phyloP scores from a whole-genome alignment of 2,888 invertebrate genomes.

The Parthenolecanium corni region DNA sequence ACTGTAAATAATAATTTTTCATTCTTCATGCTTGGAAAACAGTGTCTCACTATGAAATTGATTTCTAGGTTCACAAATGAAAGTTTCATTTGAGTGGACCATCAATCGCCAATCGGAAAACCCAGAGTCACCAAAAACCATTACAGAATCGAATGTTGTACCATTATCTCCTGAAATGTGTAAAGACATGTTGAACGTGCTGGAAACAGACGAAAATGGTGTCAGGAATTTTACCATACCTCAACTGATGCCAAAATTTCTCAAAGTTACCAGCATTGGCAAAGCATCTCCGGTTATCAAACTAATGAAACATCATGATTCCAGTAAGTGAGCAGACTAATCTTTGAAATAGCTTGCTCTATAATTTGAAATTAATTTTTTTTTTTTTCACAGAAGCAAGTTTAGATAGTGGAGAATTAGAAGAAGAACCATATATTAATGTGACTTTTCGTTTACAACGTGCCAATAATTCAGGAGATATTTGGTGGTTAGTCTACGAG shows the following conservation, averaged over 20 bases:
- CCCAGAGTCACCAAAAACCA: slow-evolving; percentile 56
- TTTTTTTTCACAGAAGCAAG: too few species aligned
- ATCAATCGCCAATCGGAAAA: slow-evolving; percentile 61
- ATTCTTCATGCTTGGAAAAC: too few species aligned
- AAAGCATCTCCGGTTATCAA: slow-evolving; percentile 52
- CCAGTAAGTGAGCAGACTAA: background rate
- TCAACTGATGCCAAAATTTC: slow-evolving; percentile 64
- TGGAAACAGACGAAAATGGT: background rate
- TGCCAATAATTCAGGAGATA: slow-evolving; percentile 34
- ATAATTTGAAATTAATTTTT: too few species aligned
- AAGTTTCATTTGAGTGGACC: slow-evolving; percentile 43
- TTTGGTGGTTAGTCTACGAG: slow-evolving; percentile 60
- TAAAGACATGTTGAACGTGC: background rate
- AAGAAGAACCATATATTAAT: too few species aligned
- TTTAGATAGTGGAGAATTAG: too few species aligned
- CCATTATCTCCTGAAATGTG: background rate
- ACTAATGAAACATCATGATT: slow-evolving; percentile 43
- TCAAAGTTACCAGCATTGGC: slow-evolving; percentile 67
- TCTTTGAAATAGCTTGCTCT: too few species aligned
- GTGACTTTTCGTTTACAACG: too few species aligned
- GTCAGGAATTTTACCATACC: slow-evolving; percentile 39
- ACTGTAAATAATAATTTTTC: background rate
- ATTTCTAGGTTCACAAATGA: slow-evolving; percentile 3
- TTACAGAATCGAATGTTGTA: slow-evolving; percentile 51
- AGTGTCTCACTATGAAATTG: too few species aligned